phyloP scores from a whole-genome alignment of 1,140 invertebrate species.

The Danaus melanippus region DNA sequence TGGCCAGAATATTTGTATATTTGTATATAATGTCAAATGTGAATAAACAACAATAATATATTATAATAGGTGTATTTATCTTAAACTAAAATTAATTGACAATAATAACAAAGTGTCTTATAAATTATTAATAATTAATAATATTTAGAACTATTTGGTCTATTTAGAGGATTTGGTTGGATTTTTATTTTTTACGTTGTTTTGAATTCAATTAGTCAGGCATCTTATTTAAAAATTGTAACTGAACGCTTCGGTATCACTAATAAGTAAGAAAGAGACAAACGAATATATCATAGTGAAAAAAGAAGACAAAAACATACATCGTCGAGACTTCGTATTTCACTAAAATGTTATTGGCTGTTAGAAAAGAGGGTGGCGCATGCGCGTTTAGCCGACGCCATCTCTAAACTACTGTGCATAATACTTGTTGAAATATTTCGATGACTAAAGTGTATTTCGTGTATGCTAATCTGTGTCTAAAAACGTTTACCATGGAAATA shows the following conservation, averaged over 20 bases:
- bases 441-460: constrained; percentile 41
- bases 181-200: too few relatives aligned
- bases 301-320: constrained; percentile 34
- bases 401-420: constrained; percentile 67
- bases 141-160: too few relatives aligned
- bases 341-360: constrained; percentile 50
- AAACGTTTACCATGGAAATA: constrained; percentile 57
- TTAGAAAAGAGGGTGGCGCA: constrained; percentile 64
- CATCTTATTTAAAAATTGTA: too few relatives aligned
- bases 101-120: too few relatives aligned
- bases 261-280: constrained; percentile 25
- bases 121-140: too few relatives aligned
- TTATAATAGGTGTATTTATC: too few relatives aligned
- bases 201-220: too few relatives aligned
- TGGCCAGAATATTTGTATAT: too few relatives aligned
- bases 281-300: constrained; percentile 15
- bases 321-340: constrained; percentile 43
- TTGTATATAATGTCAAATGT: too few relatives aligned
- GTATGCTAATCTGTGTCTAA: constrained; percentile 46
- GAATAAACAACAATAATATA: too few relatives aligned
- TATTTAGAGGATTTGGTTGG: too few relatives aligned
- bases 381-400: constrained; percentile 72
- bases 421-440: constrained; percentile 58
- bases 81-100: too few relatives aligned
- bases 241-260: constrained; percentile 5